Conservation (phyloP, 2,113 vertebrate genomes). For the Leptocoma aspasia region DNA sequence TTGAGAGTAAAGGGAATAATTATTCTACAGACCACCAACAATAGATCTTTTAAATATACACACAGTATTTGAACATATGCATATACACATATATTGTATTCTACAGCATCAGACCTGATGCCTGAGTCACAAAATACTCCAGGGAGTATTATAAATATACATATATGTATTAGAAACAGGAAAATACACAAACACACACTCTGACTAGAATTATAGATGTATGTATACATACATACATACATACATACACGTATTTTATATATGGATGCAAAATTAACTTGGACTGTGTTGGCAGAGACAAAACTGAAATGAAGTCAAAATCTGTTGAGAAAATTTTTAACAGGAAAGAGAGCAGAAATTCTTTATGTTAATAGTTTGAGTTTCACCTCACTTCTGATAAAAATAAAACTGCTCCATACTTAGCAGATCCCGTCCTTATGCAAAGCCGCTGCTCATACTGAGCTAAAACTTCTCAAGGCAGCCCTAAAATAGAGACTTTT, state of each 20-base stretch:
- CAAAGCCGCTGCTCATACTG: not conserved
- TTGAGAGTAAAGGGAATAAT: conserved; percentile 50
- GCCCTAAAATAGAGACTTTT: conserved; percentile 17
- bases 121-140: conserved; percentile 76
- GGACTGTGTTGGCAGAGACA: conserved; percentile 49
- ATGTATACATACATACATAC: conserved; percentile 51
- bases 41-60: conserved; percentile 74
- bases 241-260: conserved; percentile 28
- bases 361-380: conserved; percentile 30
- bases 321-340: conserved; percentile 19
- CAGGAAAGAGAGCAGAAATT: conserved; percentile 33
- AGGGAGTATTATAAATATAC: conserved; percentile 69
- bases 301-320: conserved; percentile 41
- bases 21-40: conserved; percentile 72
- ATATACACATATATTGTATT: conserved; percentile 72
- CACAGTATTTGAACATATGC: conserved; percentile 66
- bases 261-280: conserved; percentile 13
- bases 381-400: conserved; percentile 9
- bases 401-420: conserved; percentile 52
- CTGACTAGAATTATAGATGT: conserved; percentile 37
- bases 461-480: conserved; percentile 19
- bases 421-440: conserved; percentile 28
- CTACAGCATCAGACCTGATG: conserved; percentile 76
- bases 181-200: conserved; percentile 63
- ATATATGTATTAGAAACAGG: conserved; percentile 70